These are phyloP conservation scores for Thripadectes ignobilis DNA, from an alignment of 2,797 vertebrate species.

Conservation along the genomic window DNA sequence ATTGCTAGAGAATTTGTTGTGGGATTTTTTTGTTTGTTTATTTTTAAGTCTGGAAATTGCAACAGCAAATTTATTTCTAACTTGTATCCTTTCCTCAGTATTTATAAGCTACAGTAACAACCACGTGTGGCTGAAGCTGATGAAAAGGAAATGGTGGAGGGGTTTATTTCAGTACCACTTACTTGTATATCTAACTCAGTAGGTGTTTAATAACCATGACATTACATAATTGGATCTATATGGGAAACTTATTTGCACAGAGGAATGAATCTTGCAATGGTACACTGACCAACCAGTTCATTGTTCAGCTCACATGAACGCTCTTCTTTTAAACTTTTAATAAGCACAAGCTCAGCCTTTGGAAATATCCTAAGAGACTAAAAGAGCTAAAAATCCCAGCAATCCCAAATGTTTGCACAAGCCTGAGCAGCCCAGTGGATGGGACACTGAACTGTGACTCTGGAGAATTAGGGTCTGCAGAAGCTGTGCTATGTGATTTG, in stretches of 20 bases:
- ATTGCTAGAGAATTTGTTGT: background rate
- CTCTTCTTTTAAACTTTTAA: background rate
- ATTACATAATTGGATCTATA: constrained; percentile 1
- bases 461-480: background rate
- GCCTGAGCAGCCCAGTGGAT: background rate
- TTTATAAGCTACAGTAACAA: background rate
- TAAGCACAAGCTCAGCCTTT: background rate
- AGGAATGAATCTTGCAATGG: background rate
- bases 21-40: background rate
- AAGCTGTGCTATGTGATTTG: background rate
- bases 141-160: background rate
- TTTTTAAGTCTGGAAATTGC: background rate
- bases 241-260: background rate
- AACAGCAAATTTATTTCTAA: background rate
- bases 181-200: background rate
- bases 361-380: background rate
- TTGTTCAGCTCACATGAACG: background rate
- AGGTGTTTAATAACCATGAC: constrained; percentile 14
- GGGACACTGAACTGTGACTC: background rate
- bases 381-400: background rate
- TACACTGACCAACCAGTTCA: background rate
- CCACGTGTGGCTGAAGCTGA: background rate
- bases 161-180: background rate
- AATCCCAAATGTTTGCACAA: background rate
- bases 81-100: background rate